Evolutionary conservation across 2,113 vertebrate genomes (phyloP), one percentile per base, ranked within the genome.

Genomic region (Jacana jacana): DNA sequence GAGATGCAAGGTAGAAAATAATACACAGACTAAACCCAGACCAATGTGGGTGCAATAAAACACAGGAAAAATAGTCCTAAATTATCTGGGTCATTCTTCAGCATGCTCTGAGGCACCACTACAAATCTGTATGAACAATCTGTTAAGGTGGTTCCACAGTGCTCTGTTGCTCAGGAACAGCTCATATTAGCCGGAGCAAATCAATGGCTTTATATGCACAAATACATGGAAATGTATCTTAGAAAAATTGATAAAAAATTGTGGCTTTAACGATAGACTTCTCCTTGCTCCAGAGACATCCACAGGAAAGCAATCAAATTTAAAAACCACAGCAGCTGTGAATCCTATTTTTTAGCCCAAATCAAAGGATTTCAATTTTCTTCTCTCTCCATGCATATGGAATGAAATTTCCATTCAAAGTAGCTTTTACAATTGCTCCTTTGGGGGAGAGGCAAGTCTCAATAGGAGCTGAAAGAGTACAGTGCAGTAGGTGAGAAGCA

Each of bases 361-460:
- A 88, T 63, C 42, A 64, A 77, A 72, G 27, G 15, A 40, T 91
- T 83, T 83, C 16, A 68, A 31, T 5, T 82, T 72, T 91, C 89
- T 95, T 66, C 30, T 81, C 65, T n/a, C n/a, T 79, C 46, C 27
- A 7, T 37, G 46, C 39, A 75, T 31, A 57, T 12, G 27, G 42
- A 80, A 94, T 71, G 7, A 85, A 85, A 90, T 73, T 96, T 90
- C 49, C 40, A 81, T 78, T 85, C 65, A 81, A 81, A 81, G 78
- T 31, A 63, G n/a, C 33, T 86, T 92, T 94, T 92, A 91, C 57
- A 63, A 19, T 86, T 91, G 28, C 15, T 31, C 9, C 66, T 80
- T 0, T 1, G 35, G 33, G 39, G n/a, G 19, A 49, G 31, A 54
- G 42, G 16, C 25, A 69, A 64, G 19, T 51, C 42, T 83, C 58